Evolutionary conservation across 1,140 invertebrate genomes (phyloP).

Genomic region (Rhopalosiphum maidis): DNA sequence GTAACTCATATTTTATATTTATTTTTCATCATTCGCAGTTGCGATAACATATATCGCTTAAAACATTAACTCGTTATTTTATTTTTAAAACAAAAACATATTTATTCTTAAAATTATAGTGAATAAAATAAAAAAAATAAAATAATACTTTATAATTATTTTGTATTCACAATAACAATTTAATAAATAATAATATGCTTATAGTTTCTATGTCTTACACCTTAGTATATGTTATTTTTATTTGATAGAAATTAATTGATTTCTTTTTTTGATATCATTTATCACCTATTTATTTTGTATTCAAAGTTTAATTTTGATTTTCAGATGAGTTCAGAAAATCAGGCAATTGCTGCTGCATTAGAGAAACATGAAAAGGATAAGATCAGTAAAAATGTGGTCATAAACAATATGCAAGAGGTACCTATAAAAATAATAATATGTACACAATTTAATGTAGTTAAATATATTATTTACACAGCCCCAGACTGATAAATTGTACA

Average conservation of each 20-base stretch:
- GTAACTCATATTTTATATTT: background rate
- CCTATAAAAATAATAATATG: background rate
- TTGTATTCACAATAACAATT: too few relatives aligned
- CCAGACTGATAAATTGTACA: background rate
- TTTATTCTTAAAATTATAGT: too few relatives aligned
- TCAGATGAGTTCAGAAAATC: slow-evolving; percentile 60
- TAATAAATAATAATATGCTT: background rate
- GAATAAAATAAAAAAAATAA: too few relatives aligned
- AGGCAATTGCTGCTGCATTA: slow-evolving; percentile 60
- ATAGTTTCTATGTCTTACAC: background rate
- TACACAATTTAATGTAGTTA: background rate
- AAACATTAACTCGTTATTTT: background rate
- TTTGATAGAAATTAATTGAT: background rate
- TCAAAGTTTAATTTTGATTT: background rate
- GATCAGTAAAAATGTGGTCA: slow-evolving; percentile 59
- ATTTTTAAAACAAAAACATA: too few relatives aligned
- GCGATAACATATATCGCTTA: background rate
- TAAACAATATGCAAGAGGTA: slow-evolving; percentile 2
- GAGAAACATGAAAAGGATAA: slow-evolving; percentile 60
- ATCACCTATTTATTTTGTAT: background rate
- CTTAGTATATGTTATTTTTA: background rate
- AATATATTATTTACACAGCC: slow-evolving; percentile 18
- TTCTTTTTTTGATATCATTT: background rate
- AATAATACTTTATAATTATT: background rate
- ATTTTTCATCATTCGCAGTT: background rate